These are phyloP conservation scores for Aphis craccivora DNA, from an alignment of 1,140 invertebrate species.

Conservation along the genomic window DNA sequence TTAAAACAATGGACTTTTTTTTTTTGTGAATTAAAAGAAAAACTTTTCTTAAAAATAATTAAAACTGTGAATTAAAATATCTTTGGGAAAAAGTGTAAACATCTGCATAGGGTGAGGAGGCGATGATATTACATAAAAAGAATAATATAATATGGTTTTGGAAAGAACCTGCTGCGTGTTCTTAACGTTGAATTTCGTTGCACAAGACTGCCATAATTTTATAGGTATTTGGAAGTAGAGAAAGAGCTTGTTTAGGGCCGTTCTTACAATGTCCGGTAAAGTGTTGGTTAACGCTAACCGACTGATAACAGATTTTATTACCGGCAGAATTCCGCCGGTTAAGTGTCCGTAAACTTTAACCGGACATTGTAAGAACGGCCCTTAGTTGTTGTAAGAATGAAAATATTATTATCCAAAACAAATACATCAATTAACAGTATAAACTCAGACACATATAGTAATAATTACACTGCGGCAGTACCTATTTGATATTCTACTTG, in stretches of 20 bases:
- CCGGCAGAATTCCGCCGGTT: too few relatives aligned
- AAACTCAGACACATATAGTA: too few relatives aligned
- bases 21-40: not conserved
- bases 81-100: not conserved
- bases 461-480: not conserved
- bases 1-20: not conserved
- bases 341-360: too few relatives aligned
- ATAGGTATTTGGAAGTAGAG: not conserved
- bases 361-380: too few relatives aligned
- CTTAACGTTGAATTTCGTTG: not conserved
- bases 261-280: too few relatives aligned
- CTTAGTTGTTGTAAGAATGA: not conserved
- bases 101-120: not conserved
- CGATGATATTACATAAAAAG: not conserved
- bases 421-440: not conserved
- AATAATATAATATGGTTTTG: not conserved
- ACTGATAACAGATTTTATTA: too few relatives aligned
- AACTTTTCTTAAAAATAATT: not conserved
- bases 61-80: not conserved
- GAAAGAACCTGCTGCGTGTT: not conserved
- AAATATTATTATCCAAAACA: not conserved
- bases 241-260: not conserved
- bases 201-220: not conserved
- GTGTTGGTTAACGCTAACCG: too few relatives aligned
- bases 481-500: not conserved